Conservation (phyloP, 1,140 invertebrate species). For the Drosophila pruinosa region DNA sequence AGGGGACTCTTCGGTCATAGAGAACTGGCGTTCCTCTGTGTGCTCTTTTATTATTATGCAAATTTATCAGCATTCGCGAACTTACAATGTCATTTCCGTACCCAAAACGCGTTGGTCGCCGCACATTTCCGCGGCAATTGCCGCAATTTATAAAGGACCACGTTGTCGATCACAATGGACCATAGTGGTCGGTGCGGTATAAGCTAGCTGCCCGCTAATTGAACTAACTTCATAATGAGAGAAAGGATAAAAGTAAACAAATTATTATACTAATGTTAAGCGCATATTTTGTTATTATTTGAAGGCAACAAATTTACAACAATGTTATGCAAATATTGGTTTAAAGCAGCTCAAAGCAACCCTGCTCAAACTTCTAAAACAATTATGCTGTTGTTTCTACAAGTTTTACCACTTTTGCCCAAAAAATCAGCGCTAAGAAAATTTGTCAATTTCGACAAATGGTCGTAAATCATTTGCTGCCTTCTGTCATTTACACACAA, state of each 20-base stretch:
- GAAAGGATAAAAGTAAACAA: background rate
- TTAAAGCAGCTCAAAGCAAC: too few species aligned
- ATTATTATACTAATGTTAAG: background rate
- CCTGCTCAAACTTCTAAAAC: background rate
- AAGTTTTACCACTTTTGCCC: slow-evolving; percentile 7
- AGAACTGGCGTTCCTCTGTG: slow-evolving; percentile 19
- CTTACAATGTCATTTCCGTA: slow-evolving; percentile 80
- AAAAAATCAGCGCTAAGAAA: slow-evolving; percentile 27
- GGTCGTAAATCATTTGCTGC: slow-evolving; percentile 67
- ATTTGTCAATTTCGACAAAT: slow-evolving; percentile 77
- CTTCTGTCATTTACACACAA: slow-evolving; percentile 7
- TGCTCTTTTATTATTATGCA: slow-evolving; percentile 74
- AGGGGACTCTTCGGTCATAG: background rate
- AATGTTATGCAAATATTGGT: background rate
- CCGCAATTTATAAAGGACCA: slow-evolving; percentile 68
- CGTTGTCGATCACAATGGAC: slow-evolving; percentile 52
- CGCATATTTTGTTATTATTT: background rate
- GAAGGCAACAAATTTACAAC: background rate
- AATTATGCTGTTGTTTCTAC: background rate
- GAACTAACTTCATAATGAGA: slow-evolving; percentile 58
- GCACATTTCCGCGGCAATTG: slow-evolving; percentile 73
- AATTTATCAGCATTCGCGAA: slow-evolving; percentile 51
- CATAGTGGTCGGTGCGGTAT: background rate
- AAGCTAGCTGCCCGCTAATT: slow-evolving; percentile 53
- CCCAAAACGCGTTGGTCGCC: slow-evolving; percentile 51